Percentiles rank a stretch among this genome's conserved stretches.
These are phyloP conservation scores for Scolopax bukidnonensis DNA, from an alignment of 2,797 vertebrate species.

Conservation along the genomic window DNA sequence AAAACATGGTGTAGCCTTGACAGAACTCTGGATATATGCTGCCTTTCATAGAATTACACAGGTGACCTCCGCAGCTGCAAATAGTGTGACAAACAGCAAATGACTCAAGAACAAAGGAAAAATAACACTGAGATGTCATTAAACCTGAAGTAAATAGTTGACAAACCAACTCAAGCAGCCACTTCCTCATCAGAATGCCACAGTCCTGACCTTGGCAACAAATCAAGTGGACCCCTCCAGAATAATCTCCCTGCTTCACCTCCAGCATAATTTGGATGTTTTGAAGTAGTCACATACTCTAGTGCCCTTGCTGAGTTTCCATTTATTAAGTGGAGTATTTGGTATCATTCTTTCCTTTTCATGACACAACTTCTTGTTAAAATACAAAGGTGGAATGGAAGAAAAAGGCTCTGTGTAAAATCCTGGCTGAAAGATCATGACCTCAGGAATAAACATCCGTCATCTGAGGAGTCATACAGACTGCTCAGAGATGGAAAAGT, in stretches of 20 bases:
- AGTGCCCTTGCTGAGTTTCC: background rate
- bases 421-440: background rate
- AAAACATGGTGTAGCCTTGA: background rate
- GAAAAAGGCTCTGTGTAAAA: background rate
- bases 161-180: background rate
- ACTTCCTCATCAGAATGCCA: constrained; percentile 10
- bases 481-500: background rate
- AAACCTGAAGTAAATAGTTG: constrained; percentile 28
- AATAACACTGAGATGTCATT: constrained; percentile 1
- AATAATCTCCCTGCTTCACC: background rate
- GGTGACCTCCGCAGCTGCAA: background rate
- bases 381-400: background rate
- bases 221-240: constrained; percentile 16
- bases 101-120: background rate
- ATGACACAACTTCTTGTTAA: background rate
- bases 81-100: constrained; percentile 17
- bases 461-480: background rate
- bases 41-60: background rate
- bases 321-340: background rate
- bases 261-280: constrained; percentile 4
- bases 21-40: background rate
- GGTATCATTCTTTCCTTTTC: background rate
- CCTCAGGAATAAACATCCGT: background rate
- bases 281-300: background rate
- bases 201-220: constrained; percentile 15